Evolutionary conservation across 2,888 invertebrate genomes (phyloP).

Genomic region (Kryphioiulus occultus): DNA sequence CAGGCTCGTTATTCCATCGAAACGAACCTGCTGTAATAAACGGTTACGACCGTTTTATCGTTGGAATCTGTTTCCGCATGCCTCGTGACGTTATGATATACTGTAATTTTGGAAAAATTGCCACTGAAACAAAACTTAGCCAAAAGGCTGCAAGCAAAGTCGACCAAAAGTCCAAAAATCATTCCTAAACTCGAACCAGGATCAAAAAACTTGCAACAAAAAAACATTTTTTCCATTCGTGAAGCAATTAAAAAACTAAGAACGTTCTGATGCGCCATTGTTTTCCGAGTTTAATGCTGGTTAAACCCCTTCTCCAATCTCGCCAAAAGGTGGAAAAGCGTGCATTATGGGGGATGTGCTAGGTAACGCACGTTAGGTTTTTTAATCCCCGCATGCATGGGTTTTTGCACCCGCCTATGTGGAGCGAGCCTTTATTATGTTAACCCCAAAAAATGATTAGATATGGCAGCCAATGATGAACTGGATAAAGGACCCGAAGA

Average conservation of each 20-base stretch:
- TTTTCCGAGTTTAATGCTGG: background rate
- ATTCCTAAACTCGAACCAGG: too few species aligned
- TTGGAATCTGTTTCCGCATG: background rate
- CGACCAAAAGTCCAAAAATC: too few species aligned
- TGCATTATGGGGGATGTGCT: conserved; percentile 2
- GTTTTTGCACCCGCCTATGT: background rate
- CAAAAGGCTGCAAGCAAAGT: too few species aligned
- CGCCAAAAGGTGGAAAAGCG: background rate
- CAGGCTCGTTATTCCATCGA: background rate
- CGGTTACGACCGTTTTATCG: background rate
- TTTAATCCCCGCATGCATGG: background rate
- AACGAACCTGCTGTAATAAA: background rate
- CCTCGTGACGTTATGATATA: too few species aligned
- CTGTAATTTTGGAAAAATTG: too few species aligned
- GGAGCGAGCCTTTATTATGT: conserved; percentile 21
- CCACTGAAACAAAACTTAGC: too few species aligned
- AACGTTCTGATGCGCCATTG: background rate
- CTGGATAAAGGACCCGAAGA: conserved; percentile 24
- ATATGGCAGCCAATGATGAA: background rate
- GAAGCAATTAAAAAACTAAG: too few species aligned
- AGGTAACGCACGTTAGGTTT: background rate
- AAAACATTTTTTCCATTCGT: too few species aligned
- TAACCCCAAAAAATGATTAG: conserved; percentile 20
- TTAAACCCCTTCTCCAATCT: background rate
- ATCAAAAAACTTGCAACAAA: too few species aligned